phyloP scores from a whole-genome alignment of 2,797 vertebrate genomes.

The Sebastes taczanowskii region DNA sequence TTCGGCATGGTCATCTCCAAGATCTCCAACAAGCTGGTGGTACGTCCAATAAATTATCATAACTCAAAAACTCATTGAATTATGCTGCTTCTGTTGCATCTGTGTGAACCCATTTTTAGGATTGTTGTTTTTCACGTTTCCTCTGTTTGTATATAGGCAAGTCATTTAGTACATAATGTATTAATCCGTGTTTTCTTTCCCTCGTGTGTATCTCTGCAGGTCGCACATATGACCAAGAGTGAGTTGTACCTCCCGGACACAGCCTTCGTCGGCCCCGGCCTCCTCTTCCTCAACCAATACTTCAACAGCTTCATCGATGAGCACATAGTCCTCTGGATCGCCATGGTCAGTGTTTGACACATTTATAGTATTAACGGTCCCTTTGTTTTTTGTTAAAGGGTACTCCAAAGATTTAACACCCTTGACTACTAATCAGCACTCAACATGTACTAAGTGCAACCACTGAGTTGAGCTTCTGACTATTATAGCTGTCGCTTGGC shows the following conservation, averaged over 20 bases:
- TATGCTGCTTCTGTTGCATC: too few species aligned
- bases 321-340: slow-evolving; percentile 93
- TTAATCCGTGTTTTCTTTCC: background rate
- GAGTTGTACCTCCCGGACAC: slow-evolving; percentile 93
- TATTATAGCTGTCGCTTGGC: too few species aligned
- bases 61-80: background rate
- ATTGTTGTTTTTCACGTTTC: background rate
- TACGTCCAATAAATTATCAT: slow-evolving; percentile 58
- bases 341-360: slow-evolving; percentile 85
- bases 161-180: background rate
- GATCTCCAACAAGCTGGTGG: slow-evolving; percentile 97
- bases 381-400: background rate
- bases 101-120: background rate
- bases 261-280: slow-evolving; percentile 93
- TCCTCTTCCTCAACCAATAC: slow-evolving; percentile 97
- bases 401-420: background rate
- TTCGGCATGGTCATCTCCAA: slow-evolving; percentile 95
- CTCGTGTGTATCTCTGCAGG: slow-evolving; percentile 67
- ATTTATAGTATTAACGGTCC: background rate
- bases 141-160: background rate
- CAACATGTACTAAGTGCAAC: background rate
- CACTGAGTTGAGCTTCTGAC: background rate
- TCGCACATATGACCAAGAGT: slow-evolving; percentile 98
- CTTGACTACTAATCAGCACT: background rate
- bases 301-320: slow-evolving; percentile 96